Conservation (phyloP, 2,888 invertebrate species). For the Aphodius granarius region DNA sequence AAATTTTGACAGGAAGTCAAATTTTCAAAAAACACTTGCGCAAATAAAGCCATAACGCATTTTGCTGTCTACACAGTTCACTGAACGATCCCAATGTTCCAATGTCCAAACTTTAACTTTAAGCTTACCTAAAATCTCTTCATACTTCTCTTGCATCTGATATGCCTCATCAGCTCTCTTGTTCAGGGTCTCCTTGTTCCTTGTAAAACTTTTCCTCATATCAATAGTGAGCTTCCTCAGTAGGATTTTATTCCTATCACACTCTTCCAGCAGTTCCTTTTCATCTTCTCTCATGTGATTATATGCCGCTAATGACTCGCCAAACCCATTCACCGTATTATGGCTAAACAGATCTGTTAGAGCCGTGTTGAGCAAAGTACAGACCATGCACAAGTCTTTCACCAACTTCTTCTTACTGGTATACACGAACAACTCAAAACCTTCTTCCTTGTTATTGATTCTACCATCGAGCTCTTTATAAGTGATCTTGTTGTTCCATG, state of each 20-base stretch:
- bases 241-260: not conserved
- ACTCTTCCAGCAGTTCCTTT: conserved; percentile 2
- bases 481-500: conserved; percentile 11
- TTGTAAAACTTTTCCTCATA: conserved; percentile 3
- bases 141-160: not conserved
- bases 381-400: conserved; percentile 25
- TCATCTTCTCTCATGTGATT: not conserved
- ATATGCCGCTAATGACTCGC: not conserved
- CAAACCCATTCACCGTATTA: not conserved
- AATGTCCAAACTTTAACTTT: no score
- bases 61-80: no score
- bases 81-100: no score
- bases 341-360: conserved; percentile 3
- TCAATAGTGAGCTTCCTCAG: not conserved
- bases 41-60: no score
- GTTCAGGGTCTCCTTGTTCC: conserved; percentile 1
- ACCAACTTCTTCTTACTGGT: conserved; percentile 21
- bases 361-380: not conserved
- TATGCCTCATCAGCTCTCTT: conserved; percentile 17
- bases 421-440: conserved; percentile 17
- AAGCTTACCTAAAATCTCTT: conserved; percentile 15
- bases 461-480: conserved; percentile 20
- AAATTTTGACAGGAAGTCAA: no score
- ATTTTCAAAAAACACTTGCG: no score
- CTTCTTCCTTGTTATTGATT: conserved; percentile 20